phyloP scores from a whole-genome alignment of 2,113 vertebrate genomes.

The Bos taurus region ARS-UCD2.0 NC_037336.1:64739501-64740000 shows the following conservation, averaged over 20 bases:
- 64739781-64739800: conserved; percentile 42
- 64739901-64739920: neutral
- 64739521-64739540: neutral
- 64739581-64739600: conserved; percentile 31
- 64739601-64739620: neutral
- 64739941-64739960: neutral
- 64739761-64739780: neutral
- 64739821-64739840: neutral
- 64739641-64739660: conserved; percentile 9
- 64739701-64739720: conserved; percentile 27
- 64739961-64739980: neutral
- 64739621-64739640: neutral
- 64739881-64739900: conserved; percentile 62
- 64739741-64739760: neutral
- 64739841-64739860: neutral
- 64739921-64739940: neutral
- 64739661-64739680: conserved; percentile 21
- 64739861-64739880: conserved; percentile 47
- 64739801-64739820: conserved; percentile 54
- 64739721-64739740: neutral
- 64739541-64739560: neutral
- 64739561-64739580: conserved; percentile 16
- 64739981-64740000: neutral
- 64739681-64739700: neutral
- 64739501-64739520: neutral